Evolutionary conservation across 2,888 invertebrate species (phyloP).

Genomic region (Drosophila parthenogenetica): DNA sequence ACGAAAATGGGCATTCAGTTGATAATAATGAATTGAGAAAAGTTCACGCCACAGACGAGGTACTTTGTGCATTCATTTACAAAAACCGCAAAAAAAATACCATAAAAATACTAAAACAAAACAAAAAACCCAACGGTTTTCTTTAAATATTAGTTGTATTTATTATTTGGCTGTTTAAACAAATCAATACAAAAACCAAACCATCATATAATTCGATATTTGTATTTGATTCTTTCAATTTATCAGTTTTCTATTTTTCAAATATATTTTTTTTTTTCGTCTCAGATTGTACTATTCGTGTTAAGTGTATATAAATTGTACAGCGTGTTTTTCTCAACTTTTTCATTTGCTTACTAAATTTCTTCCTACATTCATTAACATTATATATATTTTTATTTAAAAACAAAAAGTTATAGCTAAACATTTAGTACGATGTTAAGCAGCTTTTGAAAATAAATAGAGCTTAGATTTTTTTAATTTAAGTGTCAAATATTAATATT

Average conservation of each 20-base stretch:
- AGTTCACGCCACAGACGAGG: constrained; percentile 86
- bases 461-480: constrained; percentile 14
- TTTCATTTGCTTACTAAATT: constrained; percentile 34
- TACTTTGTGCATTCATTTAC: constrained; percentile 85
- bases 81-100: constrained; percentile 51
- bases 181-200: constrained; percentile 40
- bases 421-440: constrained; percentile 38
- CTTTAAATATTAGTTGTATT: constrained; percentile 58
- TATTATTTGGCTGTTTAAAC: constrained; percentile 58
- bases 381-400: constrained; percentile 10
- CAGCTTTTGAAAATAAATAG: constrained; percentile 23
- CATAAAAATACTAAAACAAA: constrained; percentile 44
- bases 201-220: constrained; percentile 67
- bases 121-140: constrained; percentile 44
- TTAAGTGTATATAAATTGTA: constrained; percentile 82
- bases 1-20: constrained; percentile 85
- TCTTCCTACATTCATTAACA: constrained; percentile 25
- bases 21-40: constrained; percentile 85
- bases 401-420: neutral
- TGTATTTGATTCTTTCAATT: constrained; percentile 49
- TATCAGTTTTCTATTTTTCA: constrained; percentile 46
- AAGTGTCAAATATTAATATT: neutral
- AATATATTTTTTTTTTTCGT: constrained; percentile 44
- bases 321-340: constrained; percentile 61
- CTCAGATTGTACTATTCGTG: constrained; percentile 62